phyloP scores from a whole-genome alignment of 2,113 vertebrate genomes.

The Strix uralensis region DNA sequence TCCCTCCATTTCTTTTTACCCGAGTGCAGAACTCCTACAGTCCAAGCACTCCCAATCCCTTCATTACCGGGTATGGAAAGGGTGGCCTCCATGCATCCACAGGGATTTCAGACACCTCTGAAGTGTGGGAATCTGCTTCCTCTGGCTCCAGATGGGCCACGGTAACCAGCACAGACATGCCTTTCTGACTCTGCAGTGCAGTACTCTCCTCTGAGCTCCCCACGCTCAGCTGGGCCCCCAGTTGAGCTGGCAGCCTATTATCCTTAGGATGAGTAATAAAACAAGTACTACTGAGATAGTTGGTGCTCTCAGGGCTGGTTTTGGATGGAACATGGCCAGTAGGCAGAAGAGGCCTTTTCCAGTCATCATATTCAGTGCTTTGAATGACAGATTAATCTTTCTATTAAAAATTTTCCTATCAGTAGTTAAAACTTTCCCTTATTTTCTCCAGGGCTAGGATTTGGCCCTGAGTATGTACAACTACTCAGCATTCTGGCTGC shows the following conservation, averaged over 20 bases:
- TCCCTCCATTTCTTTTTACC: background rate
- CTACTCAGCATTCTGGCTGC: slow-evolving; percentile 5
- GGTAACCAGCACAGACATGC: background rate
- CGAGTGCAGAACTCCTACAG: background rate
- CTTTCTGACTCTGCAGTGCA: background rate
- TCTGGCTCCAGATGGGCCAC: background rate
- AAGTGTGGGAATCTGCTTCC: background rate
- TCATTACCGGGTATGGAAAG: background rate
- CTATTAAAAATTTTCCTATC: background rate
- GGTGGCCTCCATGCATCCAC: background rate
- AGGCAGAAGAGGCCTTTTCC: background rate
- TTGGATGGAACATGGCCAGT: background rate
- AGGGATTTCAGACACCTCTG: background rate
- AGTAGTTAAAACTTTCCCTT: background rate
- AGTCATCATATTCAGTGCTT: background rate
- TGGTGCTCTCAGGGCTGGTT: background rate
- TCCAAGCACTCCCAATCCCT: background rate
- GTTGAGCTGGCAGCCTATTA: background rate
- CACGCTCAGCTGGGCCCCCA: background rate
- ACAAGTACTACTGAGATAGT: background rate
- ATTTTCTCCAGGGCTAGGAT: background rate
- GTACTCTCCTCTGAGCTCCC: background rate
- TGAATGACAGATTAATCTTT: background rate
- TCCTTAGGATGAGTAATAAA: background rate
- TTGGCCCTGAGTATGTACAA: background rate